Evolutionary conservation across 2,797 vertebrate genomes (phyloP).

Genomic region (Rhinatrema bivittatum): DNA sequence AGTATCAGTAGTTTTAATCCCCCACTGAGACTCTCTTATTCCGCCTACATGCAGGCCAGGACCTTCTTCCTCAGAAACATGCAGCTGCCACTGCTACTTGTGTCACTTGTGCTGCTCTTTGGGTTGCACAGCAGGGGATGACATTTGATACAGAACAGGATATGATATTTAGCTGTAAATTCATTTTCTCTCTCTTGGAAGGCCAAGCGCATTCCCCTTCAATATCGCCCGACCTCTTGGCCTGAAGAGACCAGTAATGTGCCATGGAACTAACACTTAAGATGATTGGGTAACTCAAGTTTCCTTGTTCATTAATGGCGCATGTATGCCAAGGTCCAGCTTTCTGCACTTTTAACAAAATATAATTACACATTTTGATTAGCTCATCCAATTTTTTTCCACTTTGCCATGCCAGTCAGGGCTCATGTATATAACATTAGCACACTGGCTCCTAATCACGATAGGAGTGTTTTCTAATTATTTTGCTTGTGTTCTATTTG

Average conservation of each 20-base stretch:
- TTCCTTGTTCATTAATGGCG: slow-evolving; percentile 47
- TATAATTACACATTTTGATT: slow-evolving; percentile 61
- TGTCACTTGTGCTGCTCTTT: slow-evolving; percentile 1
- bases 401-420: slow-evolving; percentile 54
- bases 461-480: slow-evolving; percentile 44
- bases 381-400: slow-evolving; percentile 53
- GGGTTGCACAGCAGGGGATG: not conserved
- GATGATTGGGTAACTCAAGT: slow-evolving; percentile 23
- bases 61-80: not conserved
- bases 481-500: slow-evolving; percentile 44
- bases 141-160: not conserved
- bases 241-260: not conserved
- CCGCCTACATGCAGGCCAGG: slow-evolving; percentile 7
- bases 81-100: slow-evolving; percentile 1
- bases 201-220: not conserved
- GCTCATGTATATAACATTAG: slow-evolving; percentile 52
- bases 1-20: not conserved
- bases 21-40: slow-evolving; percentile 7
- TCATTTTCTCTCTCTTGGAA: not conserved
- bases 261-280: slow-evolving; percentile 2
- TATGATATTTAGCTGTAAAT: not conserved
- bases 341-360: slow-evolving; percentile 53
- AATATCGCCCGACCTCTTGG: not conserved
- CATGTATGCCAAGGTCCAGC: slow-evolving; percentile 34
- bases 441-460: slow-evolving; percentile 49